Base-by-base conservation (phyloP, 1,140 invertebrate genomes). In the Cydia strobilella region DNA sequence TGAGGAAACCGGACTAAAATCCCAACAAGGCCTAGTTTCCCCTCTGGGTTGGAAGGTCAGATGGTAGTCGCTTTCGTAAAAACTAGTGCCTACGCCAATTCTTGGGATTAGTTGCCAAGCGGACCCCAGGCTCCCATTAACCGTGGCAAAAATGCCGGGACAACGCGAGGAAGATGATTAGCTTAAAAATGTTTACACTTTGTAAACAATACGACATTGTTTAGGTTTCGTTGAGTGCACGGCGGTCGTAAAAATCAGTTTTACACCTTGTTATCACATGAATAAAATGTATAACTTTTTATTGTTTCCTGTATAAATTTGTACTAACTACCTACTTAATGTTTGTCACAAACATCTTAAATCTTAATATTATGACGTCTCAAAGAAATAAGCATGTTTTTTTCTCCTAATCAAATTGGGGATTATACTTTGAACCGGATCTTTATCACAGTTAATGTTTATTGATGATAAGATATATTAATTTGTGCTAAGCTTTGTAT, bases 381-480 rank as follows among this genome's bases (percentile, higher is more conserved):
- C 25, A 39, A 39, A 39, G 35, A 39, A 39, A 39, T 39, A 39
- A 10, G 35, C 35, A 39, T 39, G 35, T 39, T 39, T 10, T 63
- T 62, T 23, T 20, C 20, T 25, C 23, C 25, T n/a, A 66, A 35
- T 35, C 27, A 9, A 25, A 27, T n/a, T n/a, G 63, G 63, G 6
- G 25, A 27, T 27, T 66, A 35, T 25, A 25, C 27, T 15, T 1
- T 31, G 63, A 66, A 66, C 63, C 63, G 63, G 63, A 66, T 35
- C 63, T 66, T 31, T 66, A 66, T 66, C 63, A 66, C 12, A 25
- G 23, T 63, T 63, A 13, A 63, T 66, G 1, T 39, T 39, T 39
- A 9, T 39, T 39, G 6, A 18, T 66, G 63, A 66, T 66, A 66
- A 66, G 25, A 66, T 35, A 15, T 13, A 7, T 15, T 31, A 15